phyloP scores from a whole-genome alignment of 2,888 invertebrate genomes.

The Lepidocyrtoides sp. region DNA sequence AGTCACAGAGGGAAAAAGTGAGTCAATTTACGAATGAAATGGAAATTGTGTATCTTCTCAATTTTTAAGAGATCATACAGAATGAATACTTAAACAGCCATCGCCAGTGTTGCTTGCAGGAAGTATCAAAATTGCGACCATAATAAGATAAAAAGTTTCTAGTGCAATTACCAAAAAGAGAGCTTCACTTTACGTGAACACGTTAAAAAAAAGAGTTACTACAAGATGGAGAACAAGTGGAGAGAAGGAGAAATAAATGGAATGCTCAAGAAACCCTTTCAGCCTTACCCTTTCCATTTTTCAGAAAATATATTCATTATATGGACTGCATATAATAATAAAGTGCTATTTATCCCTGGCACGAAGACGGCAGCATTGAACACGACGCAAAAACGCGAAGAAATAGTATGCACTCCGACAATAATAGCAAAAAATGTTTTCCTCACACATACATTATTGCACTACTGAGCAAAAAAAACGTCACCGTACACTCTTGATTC shows the following conservation, averaged over 20 bases:
- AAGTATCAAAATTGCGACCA: background rate
- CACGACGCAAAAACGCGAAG: background rate
- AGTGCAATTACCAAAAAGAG: background rate
- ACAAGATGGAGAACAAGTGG: no score
- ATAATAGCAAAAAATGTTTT: background rate
- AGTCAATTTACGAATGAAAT: conserved; percentile 59
- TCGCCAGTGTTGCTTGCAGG: conserved; percentile 26
- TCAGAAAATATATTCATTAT: background rate
- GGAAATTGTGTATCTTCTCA: conserved; percentile 39
- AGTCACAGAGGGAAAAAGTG: conserved; percentile 29
- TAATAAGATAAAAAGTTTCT: conserved; percentile 13
- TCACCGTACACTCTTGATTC: conserved; percentile 18
- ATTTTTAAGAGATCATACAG: conserved; percentile 46
- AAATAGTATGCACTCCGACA: background rate
- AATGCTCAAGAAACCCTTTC: conserved; percentile 5
- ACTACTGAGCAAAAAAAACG: background rate
- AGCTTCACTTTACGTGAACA: background rate
- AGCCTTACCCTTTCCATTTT: background rate
- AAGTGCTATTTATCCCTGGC: conserved; percentile 25
- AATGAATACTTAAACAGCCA: conserved; percentile 24
- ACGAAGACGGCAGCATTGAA: background rate
- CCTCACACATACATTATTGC: background rate
- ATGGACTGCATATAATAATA: background rate
- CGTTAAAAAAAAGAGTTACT: background rate
- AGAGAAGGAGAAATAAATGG: background rate